These are phyloP conservation scores for Cyprinodon diabolis DNA, from an alignment of 2,797 vertebrate species.

Conservation along the genomic window DNA sequence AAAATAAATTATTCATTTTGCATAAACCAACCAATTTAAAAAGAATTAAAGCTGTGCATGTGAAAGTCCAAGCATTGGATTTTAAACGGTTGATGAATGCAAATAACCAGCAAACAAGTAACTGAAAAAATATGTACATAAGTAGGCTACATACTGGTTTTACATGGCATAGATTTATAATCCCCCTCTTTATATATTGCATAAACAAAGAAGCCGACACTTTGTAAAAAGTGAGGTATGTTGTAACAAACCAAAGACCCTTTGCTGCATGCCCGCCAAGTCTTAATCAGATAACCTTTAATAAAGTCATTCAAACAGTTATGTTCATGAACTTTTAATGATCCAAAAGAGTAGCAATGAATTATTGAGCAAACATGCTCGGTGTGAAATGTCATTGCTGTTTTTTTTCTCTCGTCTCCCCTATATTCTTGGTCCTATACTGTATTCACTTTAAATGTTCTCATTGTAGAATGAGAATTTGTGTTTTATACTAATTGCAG, in stretches of 20 bases:
- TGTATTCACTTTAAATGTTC: not conserved
- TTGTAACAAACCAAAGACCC: too few species aligned
- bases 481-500: not conserved
- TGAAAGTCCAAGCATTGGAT: not conserved
- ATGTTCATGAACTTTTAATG: not conserved
- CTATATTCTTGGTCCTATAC: not conserved
- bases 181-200: not conserved
- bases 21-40: not conserved
- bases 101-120: too few species aligned
- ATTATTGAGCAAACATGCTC: constrained; percentile 48
- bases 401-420: not conserved
- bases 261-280: too few species aligned
- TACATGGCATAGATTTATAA: not conserved
- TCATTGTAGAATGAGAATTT: not conserved
- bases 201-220: not conserved
- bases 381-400: not conserved
- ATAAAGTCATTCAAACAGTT: not conserved
- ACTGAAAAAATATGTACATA: not conserved
- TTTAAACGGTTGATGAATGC: not conserved
- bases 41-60: not conserved
- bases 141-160: not conserved
- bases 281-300: not conserved
- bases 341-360: not conserved
- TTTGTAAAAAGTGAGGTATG: not conserved
- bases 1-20: constrained; percentile 20